phyloP scores from a whole-genome alignment of 2,888 invertebrate genomes.

The Lottia scabra region DNA sequence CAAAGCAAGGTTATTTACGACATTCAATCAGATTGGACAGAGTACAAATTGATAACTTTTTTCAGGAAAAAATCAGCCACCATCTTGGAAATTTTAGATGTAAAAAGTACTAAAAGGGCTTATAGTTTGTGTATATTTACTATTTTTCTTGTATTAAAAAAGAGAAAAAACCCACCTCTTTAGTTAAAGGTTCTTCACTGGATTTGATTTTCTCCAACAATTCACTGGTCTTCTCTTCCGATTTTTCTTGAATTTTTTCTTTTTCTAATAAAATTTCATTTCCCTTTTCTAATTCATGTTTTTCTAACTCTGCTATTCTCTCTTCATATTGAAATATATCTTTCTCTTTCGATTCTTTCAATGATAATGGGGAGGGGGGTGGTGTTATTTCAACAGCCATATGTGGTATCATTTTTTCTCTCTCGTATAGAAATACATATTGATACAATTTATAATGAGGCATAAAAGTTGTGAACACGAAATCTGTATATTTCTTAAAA shows the following conservation, averaged over 20 bases:
- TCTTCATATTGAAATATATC: conserved; percentile 59
- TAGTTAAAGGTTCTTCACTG: conserved; percentile 36
- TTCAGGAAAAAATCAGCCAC: too few relatives aligned
- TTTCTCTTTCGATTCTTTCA: conserved; percentile 45
- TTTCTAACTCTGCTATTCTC: conserved; percentile 45
- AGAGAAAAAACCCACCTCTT: conserved; percentile 44
- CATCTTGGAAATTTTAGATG: too few relatives aligned
- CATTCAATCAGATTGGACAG: too few relatives aligned
- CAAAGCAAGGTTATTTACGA: too few relatives aligned
- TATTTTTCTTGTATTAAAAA: neutral
- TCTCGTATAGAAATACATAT: conserved; percentile 49
- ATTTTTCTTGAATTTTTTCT: conserved; percentile 32
- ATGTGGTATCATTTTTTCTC: conserved; percentile 36
- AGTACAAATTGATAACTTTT: too few relatives aligned
- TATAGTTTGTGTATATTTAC: too few relatives aligned
- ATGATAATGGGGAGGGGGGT: conserved; percentile 41
- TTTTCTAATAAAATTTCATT: conserved; percentile 34
- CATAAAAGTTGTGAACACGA: conserved; percentile 57
- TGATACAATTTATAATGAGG: conserved; percentile 60
- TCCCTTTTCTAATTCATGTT: conserved; percentile 36
- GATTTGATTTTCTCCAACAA: conserved; percentile 27
- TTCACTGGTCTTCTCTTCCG: conserved; percentile 24
- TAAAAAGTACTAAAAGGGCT: too few relatives aligned
- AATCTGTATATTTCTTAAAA: conserved; percentile 54
- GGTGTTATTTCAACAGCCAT: conserved; percentile 38